Evolutionary conservation across 2,113 vertebrate genomes (phyloP).

Genomic region (Sisor rabdophorus): DNA sequence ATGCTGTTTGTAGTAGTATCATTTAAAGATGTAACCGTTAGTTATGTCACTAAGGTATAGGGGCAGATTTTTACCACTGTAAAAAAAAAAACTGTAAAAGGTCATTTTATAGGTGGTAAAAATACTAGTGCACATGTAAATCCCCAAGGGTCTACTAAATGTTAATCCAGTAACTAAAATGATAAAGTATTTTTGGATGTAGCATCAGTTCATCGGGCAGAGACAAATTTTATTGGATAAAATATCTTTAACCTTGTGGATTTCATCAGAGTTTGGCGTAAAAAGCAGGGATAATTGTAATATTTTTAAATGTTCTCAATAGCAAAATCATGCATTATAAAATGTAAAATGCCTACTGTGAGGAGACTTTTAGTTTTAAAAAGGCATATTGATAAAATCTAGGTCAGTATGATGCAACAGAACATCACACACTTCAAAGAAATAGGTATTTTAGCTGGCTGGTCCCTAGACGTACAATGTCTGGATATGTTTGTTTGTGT

Average conservation of each 20-base stretch:
- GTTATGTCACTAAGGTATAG: background rate
- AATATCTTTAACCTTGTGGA: too few relatives aligned
- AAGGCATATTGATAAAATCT: constrained; percentile 9
- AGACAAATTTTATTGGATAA: background rate
- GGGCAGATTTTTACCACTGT: background rate
- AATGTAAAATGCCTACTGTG: background rate
- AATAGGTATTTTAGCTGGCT: constrained; percentile 1
- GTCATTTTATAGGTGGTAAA: too few relatives aligned
- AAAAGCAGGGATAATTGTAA: background rate
- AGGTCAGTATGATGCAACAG: constrained; percentile 18
- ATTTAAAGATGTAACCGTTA: background rate
- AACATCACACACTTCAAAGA: constrained; percentile 9
- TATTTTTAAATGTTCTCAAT: constrained; percentile 5
- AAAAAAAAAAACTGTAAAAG: too few relatives aligned
- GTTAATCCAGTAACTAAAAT: background rate
- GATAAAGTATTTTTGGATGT: too few relatives aligned
- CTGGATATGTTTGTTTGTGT: background rate
- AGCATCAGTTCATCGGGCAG: background rate
- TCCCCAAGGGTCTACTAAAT: background rate
- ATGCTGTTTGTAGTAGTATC: background rate
- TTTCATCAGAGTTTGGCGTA: background rate
- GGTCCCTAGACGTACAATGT: background rate
- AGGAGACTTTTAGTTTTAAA: background rate
- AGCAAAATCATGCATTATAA: background rate
- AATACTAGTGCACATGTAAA: too few relatives aligned